These are phyloP conservation scores for Masticophis lateralis DNA, from an alignment of 2,797 vertebrate species.

Conservation along the genomic window DNA sequence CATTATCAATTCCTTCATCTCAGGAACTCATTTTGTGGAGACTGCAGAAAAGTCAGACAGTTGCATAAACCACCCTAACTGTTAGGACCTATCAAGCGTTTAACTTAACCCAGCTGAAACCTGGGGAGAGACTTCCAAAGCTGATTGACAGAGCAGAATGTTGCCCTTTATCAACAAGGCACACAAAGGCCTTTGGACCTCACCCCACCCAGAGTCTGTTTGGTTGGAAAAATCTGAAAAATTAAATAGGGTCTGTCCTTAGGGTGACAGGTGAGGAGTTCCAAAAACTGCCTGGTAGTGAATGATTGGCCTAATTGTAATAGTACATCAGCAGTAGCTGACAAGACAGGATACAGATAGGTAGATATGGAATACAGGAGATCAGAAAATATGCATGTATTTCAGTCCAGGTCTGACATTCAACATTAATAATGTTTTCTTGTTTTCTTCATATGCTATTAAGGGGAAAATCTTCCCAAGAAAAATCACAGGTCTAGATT, in stretches of 20 bases:
- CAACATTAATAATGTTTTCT: not conserved
- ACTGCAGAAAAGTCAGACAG: slow-evolving; percentile 1
- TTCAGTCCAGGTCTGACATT: slow-evolving; percentile 24
- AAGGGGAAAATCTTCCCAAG: not conserved
- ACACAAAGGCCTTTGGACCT: slow-evolving; percentile 46
- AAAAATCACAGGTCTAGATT: not conserved
- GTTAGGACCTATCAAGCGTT: not conserved
- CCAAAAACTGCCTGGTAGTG: slow-evolving; percentile 11
- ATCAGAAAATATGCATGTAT: slow-evolving; percentile 6
- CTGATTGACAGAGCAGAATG: slow-evolving; percentile 45
- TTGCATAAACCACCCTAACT: not conserved
- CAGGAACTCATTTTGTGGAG: slow-evolving; percentile 7
- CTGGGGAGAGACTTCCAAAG: slow-evolving; percentile 21
- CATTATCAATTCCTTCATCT: slow-evolving; percentile 28
- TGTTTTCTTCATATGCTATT: not conserved
- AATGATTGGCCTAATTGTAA: slow-evolving; percentile 54
- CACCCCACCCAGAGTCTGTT: slow-evolving; percentile 42
- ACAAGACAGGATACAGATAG: slow-evolving; percentile 46
- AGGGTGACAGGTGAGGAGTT: slow-evolving; percentile 60
- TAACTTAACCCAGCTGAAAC: slow-evolving; percentile 17
- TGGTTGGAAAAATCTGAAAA: slow-evolving; percentile 56
- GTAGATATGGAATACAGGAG: slow-evolving; percentile 17
- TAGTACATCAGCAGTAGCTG: slow-evolving; percentile 26
- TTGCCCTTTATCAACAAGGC: slow-evolving; percentile 28
- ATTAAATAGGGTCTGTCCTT: slow-evolving; percentile 42